Percentiles rank a stretch among this genome's conserved stretches.
Evolutionary conservation across 1,140 invertebrate genomes (phyloP).

Genomic region (Kradibia gibbosae): DNA sequence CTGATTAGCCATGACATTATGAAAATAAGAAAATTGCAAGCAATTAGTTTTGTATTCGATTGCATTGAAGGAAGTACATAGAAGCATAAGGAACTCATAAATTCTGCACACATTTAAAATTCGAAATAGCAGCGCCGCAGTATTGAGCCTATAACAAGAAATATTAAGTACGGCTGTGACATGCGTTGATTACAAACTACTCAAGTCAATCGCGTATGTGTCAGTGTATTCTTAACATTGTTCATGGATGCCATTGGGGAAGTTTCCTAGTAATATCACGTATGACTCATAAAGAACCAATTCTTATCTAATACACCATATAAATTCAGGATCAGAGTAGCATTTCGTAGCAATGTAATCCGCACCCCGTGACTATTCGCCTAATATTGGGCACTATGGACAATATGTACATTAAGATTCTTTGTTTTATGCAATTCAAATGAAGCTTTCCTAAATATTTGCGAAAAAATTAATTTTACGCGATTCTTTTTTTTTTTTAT

Average conservation of each 20-base stretch:
- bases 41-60: no score
- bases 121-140: background rate
- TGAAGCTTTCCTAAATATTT: no score
- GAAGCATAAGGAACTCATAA: no score
- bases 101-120: conserved; percentile 10
- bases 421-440: background rate
- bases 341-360: conserved; percentile 42
- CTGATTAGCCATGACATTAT: no score
- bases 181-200: conserved; percentile 35
- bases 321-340: conserved; percentile 47
- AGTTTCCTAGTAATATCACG: conserved; percentile 40
- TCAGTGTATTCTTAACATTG: conserved; percentile 13
- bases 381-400: conserved; percentile 1
- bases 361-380: conserved; percentile 32
- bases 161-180: background rate
- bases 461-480: no score
- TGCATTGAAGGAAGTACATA: no score
- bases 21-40: no score
- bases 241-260: background rate
- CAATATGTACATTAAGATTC: background rate
- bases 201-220: conserved; percentile 19
- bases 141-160: conserved; percentile 12
- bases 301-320: conserved; percentile 48
- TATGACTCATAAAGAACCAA: conserved; percentile 47
- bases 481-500: no score